Evolutionary conservation across 1,140 invertebrate species (phyloP).

Genomic region (Theocolax elegans): DNA sequence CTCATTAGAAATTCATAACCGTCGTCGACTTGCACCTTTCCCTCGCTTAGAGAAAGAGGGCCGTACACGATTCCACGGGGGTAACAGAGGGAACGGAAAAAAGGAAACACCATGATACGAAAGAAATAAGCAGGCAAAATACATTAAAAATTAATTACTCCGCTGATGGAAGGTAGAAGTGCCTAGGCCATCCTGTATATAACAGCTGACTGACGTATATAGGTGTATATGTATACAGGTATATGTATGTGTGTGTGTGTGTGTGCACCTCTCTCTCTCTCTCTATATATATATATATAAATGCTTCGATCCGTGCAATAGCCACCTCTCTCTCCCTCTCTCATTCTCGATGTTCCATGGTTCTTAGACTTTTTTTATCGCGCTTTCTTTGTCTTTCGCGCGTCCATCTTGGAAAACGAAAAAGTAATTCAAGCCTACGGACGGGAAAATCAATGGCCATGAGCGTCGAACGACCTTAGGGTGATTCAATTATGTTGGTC

Average conservation of each 20-base stretch:
- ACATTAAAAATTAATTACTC: conserved; percentile 70
- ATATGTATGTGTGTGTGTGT: neutral
- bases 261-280: neutral
- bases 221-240: neutral
- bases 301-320: neutral
- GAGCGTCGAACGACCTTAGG: conserved; percentile 13
- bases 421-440: conserved; percentile 39
- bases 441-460: conserved; percentile 27
- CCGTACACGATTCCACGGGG: too few relatives aligned
- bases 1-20: conserved; percentile 70
- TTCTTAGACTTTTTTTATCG: neutral
- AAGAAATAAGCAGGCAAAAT: conserved; percentile 68
- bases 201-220: too few relatives aligned
- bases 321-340: neutral
- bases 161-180: conserved; percentile 68
- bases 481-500: conserved; percentile 34
- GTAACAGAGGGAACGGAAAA: conserved; percentile 50
- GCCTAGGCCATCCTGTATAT: conserved; percentile 47
- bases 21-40: conserved; percentile 48
- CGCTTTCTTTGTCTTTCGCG: neutral
- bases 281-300: too few relatives aligned
- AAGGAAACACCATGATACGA: conserved; percentile 62
- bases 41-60: too few relatives aligned
- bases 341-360: conserved; percentile 9
- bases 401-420: conserved; percentile 34